phyloP scores from a whole-genome alignment of 2,797 vertebrate species.

The Poecilia wingei region DNA sequence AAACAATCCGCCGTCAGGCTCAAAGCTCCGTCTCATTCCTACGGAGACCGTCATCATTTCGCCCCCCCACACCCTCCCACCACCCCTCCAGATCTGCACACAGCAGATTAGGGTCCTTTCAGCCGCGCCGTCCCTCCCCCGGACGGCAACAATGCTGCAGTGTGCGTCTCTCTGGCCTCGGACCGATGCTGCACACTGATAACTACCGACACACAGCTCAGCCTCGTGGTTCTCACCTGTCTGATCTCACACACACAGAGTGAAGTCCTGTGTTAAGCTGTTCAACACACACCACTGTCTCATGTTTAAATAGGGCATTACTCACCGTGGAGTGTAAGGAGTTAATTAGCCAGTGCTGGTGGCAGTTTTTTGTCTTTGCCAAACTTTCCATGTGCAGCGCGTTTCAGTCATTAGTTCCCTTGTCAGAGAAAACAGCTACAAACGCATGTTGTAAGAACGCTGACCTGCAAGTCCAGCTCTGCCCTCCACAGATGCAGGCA shows the following conservation, averaged over 20 bases:
- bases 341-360: slow-evolving; percentile 31
- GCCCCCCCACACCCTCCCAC: slow-evolving; percentile 21
- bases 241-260: slow-evolving; percentile 19
- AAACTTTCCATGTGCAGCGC: slow-evolving; percentile 24
- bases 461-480: neutral
- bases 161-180: slow-evolving; percentile 49
- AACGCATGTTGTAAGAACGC: neutral
- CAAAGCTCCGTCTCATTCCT: slow-evolving; percentile 17
- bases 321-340: slow-evolving; percentile 24
- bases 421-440: neutral
- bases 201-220: slow-evolving; percentile 24
- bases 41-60: slow-evolving; percentile 27
- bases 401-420: slow-evolving; percentile 14
- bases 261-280: slow-evolving; percentile 18
- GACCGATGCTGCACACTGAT: slow-evolving; percentile 61
- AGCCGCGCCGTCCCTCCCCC: slow-evolving; percentile 51
- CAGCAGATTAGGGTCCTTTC: slow-evolving; percentile 66
- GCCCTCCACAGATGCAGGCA: neutral
- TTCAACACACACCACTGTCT: slow-evolving; percentile 32
- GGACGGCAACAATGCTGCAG: slow-evolving; percentile 66
- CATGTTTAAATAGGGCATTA: slow-evolving; percentile 19
- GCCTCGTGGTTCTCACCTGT: slow-evolving; percentile 52
- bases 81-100: slow-evolving; percentile 41
- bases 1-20: slow-evolving; percentile 12
- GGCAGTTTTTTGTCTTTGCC: slow-evolving; percentile 24